Evolutionary conservation across 2,888 invertebrate species (phyloP), one percentile per base, ranked within the genome.

Genomic region (Amphipoea oculea): DNA sequence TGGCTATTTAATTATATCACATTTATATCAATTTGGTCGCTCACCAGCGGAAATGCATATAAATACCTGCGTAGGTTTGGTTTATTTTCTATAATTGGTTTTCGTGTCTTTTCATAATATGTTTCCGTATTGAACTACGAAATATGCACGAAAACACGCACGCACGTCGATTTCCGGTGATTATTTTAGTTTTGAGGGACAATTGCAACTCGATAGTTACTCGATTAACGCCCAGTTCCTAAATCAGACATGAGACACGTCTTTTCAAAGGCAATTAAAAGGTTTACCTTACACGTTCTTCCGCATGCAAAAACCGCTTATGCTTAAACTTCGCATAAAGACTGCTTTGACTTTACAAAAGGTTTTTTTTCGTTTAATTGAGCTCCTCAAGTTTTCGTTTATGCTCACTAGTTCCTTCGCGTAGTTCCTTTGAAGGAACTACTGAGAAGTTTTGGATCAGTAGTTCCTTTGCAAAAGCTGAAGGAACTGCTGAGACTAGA

Each of bases 161-260:
- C 62, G 63, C 54, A 12, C 42, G 14, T 70, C 83, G 70, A 86
- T 74, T 86, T 86, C 83, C 86, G 80, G 68, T 67, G 68, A 60
- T 70, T 68, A 86, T 83, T 86, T 76, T 48, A 45, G 42, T 70
- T 78, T 87, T 73, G 76, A 70, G 77, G 87, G 85, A 87, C 76
- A 73, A 11, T 72, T 82, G 42, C 7, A 72, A 23, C 11, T 7
- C 40, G 29, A 29, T 29, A 29, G 29, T 29, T 29, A 29, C 29
- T 48, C 36, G 60, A 57, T 69, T 51, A 72, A 68, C 11, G 11
- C 36, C 11, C 57, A 42, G n/a, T 66, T 75, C 65, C 6, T 40
- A 79, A 79, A 79, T 36, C 20, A 36, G 20, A 62, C 14, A 40
- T 81, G 36, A 51, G 42, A 54, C 14, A 42, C 2, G 36, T 54